A percentile compares a stretch with the other conserved stretches of the same genome.
Evolutionary conservation across 2,797 vertebrate species (phyloP).

Genomic region (Halcyon smyrnensis): DNA sequence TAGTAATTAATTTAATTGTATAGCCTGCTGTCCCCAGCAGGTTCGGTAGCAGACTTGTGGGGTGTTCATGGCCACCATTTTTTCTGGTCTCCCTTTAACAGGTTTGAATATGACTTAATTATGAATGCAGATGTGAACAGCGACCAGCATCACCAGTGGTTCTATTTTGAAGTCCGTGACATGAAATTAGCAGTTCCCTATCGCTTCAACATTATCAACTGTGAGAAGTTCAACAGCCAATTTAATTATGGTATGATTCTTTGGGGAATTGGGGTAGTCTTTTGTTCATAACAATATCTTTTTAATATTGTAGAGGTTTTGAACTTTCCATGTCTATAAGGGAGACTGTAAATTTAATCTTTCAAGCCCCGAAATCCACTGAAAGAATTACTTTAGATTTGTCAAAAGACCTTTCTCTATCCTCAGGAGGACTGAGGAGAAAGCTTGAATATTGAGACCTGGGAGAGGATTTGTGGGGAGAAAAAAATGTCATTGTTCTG

Average conservation of each 20-base stretch:
- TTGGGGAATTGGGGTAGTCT: neutral
- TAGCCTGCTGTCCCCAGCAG: neutral
- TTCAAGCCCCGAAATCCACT: neutral
- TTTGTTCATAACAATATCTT: neutral
- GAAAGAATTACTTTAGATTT: neutral
- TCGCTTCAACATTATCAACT: conserved; percentile 94
- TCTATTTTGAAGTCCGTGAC: conserved; percentile 90
- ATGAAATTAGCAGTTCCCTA: conserved; percentile 83
- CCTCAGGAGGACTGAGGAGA: neutral
- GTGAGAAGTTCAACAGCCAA: conserved; percentile 94
- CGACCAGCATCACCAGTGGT: conserved; percentile 89
- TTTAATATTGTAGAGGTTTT: neutral
- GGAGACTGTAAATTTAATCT: neutral
- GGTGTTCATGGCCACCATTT: neutral
- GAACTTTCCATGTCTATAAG: neutral
- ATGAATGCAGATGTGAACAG: conserved; percentile 88
- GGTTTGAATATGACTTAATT: conserved; percentile 91
- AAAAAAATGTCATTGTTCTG: neutral
- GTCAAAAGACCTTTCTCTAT: neutral
- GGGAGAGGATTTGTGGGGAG: neutral
- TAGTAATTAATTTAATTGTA: neutral
- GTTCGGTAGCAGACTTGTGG: neutral
- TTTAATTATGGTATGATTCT: conserved; percentile 90
- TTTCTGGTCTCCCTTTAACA: conserved; percentile 38
- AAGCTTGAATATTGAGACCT: neutral